Conservation (phyloP, 2,113 vertebrate genomes). For the Bufo bufo region DNA sequence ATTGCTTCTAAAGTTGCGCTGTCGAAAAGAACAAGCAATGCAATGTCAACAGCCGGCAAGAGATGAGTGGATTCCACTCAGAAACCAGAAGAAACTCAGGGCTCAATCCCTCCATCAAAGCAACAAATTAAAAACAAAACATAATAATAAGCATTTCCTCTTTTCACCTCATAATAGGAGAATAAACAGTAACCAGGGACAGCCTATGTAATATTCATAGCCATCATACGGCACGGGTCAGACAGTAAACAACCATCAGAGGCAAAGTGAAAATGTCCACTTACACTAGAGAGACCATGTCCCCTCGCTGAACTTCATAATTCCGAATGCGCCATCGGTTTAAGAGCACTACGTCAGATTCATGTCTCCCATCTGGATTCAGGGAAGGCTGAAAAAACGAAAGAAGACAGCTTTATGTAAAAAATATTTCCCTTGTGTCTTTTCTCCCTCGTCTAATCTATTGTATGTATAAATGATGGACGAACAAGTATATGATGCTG, state of each 20-base stretch:
- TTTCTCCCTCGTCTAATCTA: constrained; percentile 48
- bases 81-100: not conserved
- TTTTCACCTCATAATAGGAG: not conserved
- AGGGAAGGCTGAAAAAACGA: constrained; percentile 74
- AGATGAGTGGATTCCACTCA: not conserved
- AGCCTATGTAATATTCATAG: accelerated
- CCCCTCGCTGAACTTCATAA: constrained; percentile 78
- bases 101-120: not conserved
- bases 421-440: constrained; percentile 56
- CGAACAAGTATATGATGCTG: not conserved
- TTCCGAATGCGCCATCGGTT: constrained; percentile 81
- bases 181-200: not conserved
- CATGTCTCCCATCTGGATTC: constrained; percentile 74
- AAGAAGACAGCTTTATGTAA: constrained; percentile 49
- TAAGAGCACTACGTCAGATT: constrained; percentile 78
- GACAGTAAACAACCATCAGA: not conserved
- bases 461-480: constrained; percentile 32
- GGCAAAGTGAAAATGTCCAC: constrained; percentile 64
- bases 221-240: not conserved
- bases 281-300: constrained; percentile 82
- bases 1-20: not conserved
- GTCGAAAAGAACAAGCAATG: not conserved
- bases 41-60: not conserved
- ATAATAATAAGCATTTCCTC: not conserved
- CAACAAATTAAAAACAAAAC: not conserved